Evolutionary conservation across 2,797 vertebrate genomes (phyloP).

Genomic region (Anomalospiza imberbis): DNA sequence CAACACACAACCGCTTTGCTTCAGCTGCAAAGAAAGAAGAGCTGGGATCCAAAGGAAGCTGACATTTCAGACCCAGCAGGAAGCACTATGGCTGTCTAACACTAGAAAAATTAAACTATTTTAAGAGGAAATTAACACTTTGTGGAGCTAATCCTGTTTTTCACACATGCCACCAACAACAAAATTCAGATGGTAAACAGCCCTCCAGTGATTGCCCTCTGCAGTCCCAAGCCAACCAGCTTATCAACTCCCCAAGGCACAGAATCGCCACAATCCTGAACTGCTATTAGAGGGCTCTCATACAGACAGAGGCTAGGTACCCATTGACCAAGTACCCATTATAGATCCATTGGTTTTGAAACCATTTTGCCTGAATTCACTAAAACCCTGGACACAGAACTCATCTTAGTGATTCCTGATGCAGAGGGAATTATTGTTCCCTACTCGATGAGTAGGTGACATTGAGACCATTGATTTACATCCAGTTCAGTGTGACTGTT

Average conservation of each 20-base stretch:
- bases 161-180: neutral
- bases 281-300: neutral
- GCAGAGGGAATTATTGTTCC: neutral
- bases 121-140: neutral
- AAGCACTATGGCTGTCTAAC: neutral
- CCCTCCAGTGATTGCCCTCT: neutral
- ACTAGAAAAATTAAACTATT: neutral
- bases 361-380: neutral
- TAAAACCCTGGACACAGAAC: neutral
- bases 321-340: neutral
- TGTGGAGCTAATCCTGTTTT: neutral
- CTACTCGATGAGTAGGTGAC: neutral
- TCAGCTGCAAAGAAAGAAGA: neutral
- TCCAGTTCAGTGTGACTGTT: neutral
- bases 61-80: neutral
- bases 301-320: neutral
- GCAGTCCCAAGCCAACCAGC: neutral
- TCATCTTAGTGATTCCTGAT: neutral
- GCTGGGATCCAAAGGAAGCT: neutral
- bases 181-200: neutral
- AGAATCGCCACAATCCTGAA: neutral
- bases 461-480: neutral
- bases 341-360: neutral
- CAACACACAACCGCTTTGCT: neutral
- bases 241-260: neutral